Evolutionary conservation across 2,888 invertebrate genomes (phyloP), one percentile per base, ranked within the genome.

Genomic region (Leucozona laternaria): DNA sequence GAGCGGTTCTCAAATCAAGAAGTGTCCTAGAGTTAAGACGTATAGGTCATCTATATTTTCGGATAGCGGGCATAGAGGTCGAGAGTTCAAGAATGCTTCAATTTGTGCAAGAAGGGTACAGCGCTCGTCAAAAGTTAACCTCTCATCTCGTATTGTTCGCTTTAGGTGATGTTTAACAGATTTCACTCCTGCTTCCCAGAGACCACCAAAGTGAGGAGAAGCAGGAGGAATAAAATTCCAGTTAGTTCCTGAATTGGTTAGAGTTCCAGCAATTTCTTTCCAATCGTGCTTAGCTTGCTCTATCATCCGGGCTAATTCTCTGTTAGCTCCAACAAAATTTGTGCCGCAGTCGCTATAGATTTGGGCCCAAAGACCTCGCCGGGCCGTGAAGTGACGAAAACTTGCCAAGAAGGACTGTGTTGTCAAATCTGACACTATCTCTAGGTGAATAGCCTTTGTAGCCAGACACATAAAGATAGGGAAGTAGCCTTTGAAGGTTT

Each of bases 401-500:
- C 10, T 10, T 34, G 34, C 34, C 34, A 34, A 34, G 2, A 34
- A 34, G 8, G 10, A 1, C 10, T 34, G 34, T 2, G 34, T 34
- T 2, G 34, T 34, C 8, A 34, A 2, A 2, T 34, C 34, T 34
- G 34, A 34, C 10, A 34, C 34, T 1, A 2, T 34, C 2, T 34
- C 34, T 1, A 34, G 34, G 34, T 34, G 10, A 34, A 34, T 34
- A 10, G 34, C 37, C 4, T 37, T 37, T 34, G 34, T 34, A 10
- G 37, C 7, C 7, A 37, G 37, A 1, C 64, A 75, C 22, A 64
- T 55, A 5, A 75, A 64, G 13, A 64, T 57, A 0, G 64, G 55
- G 40, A 75, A 64, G 15, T 75, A 64, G 17, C 40, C 55, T 20
- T 75, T 64, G 8, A 20, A 34, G 1, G n/a, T 66, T 57, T 75